Evolutionary conservation across 2,113 vertebrate genomes (phyloP), one percentile per base, ranked within the genome.

Genomic region (Macquaria australasica): DNA sequence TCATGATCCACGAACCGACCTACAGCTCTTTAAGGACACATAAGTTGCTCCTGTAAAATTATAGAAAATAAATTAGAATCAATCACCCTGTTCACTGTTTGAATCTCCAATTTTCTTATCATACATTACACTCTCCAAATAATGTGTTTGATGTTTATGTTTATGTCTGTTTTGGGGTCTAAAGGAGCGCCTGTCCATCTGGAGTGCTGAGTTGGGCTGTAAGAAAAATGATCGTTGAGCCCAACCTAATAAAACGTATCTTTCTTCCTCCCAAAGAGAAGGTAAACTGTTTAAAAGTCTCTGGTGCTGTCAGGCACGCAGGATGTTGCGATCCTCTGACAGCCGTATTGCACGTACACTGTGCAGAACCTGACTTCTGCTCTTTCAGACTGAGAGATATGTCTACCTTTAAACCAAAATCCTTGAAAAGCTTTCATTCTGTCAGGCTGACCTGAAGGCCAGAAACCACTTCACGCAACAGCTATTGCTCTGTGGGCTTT

Each of bases 381-480:
- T 51, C 28, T 25, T 20, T 68, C 51, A 73, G 16, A 25, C 20
- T 59, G 14, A 73, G 37, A 72, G 59, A 68, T 48, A 41, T 31
- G 6, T 82, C 58, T 69, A 28, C 23, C 20, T 53, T 64, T 5
- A 39, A 83, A 72, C 59, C 25, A 34, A 77, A 85, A 41, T 45
- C 77, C 25, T 20, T 75, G 45, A 70, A 75, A 66, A 37, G 20
- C 21, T 59, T 43, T 25, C 25, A n/a, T 28, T 58, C 58, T 59
- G 25, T 15, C 45, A 16, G 66, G 23, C 60, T 43, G 56, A 84
- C 74, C 75, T 56, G 45, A 39, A 39, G 70, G 20, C n/a, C 2
- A 55, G 11, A 68, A 84, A 83, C 62, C 34, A 58, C 70, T 68
- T 50, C 18, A 41, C 62, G 51, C 74, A 81, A 70, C 50, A 84